phyloP scores from a whole-genome alignment of 1,140 invertebrate species.

The Leptinotarsa lineolata region DNA sequence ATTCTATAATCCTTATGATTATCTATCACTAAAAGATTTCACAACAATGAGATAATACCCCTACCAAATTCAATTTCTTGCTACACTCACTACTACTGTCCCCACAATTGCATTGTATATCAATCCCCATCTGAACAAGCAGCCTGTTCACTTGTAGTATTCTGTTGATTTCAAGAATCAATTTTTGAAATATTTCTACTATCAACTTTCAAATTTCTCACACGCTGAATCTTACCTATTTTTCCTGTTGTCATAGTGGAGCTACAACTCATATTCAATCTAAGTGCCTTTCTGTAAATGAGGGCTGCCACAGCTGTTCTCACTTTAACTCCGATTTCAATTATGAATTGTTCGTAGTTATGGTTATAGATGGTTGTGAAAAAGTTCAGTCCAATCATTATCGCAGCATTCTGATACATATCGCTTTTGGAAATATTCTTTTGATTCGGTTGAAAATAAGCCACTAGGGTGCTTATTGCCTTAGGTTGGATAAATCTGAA shows the following conservation, averaged over 20 bases:
- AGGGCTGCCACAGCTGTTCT: slow-evolving; percentile 77
- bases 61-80: too few species aligned
- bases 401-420: slow-evolving; percentile 68
- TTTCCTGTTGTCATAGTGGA: slow-evolving; percentile 81
- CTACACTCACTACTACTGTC: too few species aligned
- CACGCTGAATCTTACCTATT: slow-evolving; percentile 68
- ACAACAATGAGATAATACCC: too few species aligned
- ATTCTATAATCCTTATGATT: too few species aligned
- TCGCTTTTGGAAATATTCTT: slow-evolving; percentile 56
- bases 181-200: too few species aligned
- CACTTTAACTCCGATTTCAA: slow-evolving; percentile 79
- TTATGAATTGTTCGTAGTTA: slow-evolving; percentile 74
- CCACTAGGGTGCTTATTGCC: slow-evolving; percentile 69
- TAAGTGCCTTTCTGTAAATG: slow-evolving; percentile 80
- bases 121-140: too few species aligned
- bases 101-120: too few species aligned
- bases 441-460: slow-evolving; percentile 65
- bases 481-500: slow-evolving; percentile 34
- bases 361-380: slow-evolving; percentile 61
- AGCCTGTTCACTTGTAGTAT: too few species aligned
- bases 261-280: slow-evolving; percentile 71
- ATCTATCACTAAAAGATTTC: too few species aligned
- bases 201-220: too few species aligned
- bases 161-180: too few species aligned
- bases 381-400: slow-evolving; percentile 64